Evolutionary conservation across 2,797 vertebrate genomes (phyloP), one percentile per base, ranked within the genome.

Genomic region (Rhinogobio ventralis): DNA sequence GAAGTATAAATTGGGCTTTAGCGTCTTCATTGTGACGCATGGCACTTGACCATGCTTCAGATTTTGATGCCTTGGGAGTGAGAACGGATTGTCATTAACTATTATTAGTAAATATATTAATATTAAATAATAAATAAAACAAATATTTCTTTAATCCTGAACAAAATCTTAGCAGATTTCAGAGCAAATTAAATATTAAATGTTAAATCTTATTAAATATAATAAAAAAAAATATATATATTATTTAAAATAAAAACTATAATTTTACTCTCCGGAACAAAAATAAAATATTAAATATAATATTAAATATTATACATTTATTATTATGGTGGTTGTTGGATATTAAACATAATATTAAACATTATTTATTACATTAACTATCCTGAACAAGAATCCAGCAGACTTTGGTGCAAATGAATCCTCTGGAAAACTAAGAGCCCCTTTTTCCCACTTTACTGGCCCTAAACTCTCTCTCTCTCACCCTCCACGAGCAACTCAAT

Each of bases 401-500:
- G n/a, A n/a, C n/a, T n/a, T n/a, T n/a, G n/a, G n/a, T n/a, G n/a
- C n/a, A n/a, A n/a, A n/a, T n/a, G n/a, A n/a, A n/a, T 46, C 7
- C 7, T 71, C 42, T 46, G 7, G 17, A 49, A 73, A 73, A 49
- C 45, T 49, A 73, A 73, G 15, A 30, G 45, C 71, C 45, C 8
- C 9, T 3, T 17, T 49, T 72, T 28, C 14, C 14, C 7, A 4
- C 42, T 72, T 15, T 25, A 71, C 68, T 25, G 23, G 7, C 51
- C 49, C 49, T 7, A 53, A 53, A 53, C 68, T 25, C 23, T 25
- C 69, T 81, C 84, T 92, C 89, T 87, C 89, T 85, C 71, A 89
- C 90, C 88, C 91, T 57, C 78, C 28, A 46, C 62, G 73, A 91
- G 94, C 93, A 95, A 96, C 81, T 82, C 68, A 89, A 95, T 82